phyloP scores from a whole-genome alignment of 1,140 invertebrate genomes.

The Drosophila aff. region DNA sequence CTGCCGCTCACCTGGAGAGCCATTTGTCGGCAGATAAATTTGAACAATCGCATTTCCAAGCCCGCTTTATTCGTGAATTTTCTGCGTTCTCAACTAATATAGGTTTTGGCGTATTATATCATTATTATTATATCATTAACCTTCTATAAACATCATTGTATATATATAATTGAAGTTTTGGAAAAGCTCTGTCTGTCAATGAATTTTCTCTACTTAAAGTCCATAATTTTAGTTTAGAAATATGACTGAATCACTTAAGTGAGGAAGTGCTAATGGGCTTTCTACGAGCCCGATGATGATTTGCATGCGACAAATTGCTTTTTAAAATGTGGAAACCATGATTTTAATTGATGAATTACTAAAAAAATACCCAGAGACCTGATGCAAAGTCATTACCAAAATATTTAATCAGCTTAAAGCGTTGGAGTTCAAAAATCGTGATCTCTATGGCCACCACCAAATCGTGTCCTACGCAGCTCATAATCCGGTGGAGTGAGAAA shows the following conservation, averaged over 20 bases:
- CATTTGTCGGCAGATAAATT: conserved; percentile 86
- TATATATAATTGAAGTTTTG: no score
- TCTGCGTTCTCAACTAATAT: conserved; percentile 58
- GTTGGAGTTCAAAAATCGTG: conserved; percentile 1
- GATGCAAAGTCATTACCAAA: neutral
- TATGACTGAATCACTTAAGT: neutral
- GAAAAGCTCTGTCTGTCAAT: no score
- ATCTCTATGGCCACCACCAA: conserved; percentile 34
- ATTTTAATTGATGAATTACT: neutral
- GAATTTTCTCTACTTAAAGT: neutral
- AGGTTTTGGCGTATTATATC: neutral
- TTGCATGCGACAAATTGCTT: neutral
- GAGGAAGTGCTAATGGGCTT: no score
- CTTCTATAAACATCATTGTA: no score
- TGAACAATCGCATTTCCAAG: conserved; percentile 86
- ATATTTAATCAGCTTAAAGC: conserved; percentile 17
- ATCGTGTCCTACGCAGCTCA: conserved; percentile 36
- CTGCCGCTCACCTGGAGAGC: conserved; percentile 85
- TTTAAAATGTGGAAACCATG: rapidly evolving
- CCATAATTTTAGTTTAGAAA: neutral
- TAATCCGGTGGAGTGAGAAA: conserved; percentile 23
- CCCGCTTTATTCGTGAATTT: conserved; percentile 85
- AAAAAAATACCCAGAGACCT: neutral
- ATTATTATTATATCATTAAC: no score
- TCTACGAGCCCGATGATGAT: no score